Percentiles rank a stretch among this genome's conserved stretches.
These are phyloP conservation scores for Macropus fuliginosus DNA, from an alignment of 2,797 vertebrate genomes.

Conservation along the genomic window DNA sequence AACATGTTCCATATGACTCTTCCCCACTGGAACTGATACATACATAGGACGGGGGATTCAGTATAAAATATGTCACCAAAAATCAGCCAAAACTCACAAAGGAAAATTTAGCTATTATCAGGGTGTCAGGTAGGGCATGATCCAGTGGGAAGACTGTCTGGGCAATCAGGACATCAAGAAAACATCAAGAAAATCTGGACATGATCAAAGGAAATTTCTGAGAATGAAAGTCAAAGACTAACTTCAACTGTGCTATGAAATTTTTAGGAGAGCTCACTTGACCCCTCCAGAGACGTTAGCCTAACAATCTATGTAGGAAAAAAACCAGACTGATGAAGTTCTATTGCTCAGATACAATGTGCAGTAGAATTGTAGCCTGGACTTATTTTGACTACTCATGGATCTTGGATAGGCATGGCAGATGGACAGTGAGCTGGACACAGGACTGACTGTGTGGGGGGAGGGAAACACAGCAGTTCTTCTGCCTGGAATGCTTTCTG, in stretches of 20 bases:
- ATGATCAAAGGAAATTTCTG: not conserved
- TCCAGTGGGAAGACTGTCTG: not conserved
- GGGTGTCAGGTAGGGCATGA: not conserved
- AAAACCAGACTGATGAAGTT: not conserved
- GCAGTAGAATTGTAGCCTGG: not conserved
- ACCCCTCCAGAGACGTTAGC: not conserved
- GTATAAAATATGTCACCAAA: not conserved
- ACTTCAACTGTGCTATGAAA: not conserved
- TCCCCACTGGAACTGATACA: not conserved
- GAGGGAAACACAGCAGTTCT: not conserved
- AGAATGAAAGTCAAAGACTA: not conserved
- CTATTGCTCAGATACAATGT: not conserved
- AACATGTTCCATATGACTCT: not conserved
- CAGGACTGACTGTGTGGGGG: not conserved
- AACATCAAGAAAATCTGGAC: not conserved
- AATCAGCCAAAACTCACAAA: not conserved
- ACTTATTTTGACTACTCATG: not conserved
- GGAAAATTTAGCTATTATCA: not conserved
- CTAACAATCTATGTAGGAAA: not conserved
- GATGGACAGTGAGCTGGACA: not conserved
- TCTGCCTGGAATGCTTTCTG: not conserved
- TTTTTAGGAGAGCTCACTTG: not conserved
- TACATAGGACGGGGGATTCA: not conserved
- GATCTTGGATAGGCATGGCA: not conserved
- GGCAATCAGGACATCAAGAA: not conserved